Percentiles rank a stretch among this genome's conserved stretches.
phyloP scores from a whole-genome alignment of 2,113 vertebrate genomes.

The Caranx melampygus region DNA sequence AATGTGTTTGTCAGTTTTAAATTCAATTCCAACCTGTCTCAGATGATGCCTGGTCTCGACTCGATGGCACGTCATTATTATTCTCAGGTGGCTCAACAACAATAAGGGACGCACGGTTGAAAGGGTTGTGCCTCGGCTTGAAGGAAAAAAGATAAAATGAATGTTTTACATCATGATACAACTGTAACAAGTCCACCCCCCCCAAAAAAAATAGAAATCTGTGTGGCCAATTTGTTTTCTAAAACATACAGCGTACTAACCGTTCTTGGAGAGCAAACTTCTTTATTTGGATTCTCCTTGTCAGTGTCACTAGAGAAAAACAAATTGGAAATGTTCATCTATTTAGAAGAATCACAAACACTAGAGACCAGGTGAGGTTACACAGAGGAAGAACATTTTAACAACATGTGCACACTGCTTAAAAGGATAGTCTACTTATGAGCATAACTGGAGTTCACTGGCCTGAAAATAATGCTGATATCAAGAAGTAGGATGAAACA shows the following conservation, averaged over 20 bases:
- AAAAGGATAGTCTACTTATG: neutral
- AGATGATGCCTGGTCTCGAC: conserved; percentile 63
- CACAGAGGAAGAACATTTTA: neutral
- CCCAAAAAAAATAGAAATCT: neutral
- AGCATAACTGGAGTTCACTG: conserved; percentile 41
- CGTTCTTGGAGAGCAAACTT: conserved; percentile 67
- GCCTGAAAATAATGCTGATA: conserved; percentile 17
- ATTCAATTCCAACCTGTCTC: conserved; percentile 79
- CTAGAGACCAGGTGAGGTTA: neutral
- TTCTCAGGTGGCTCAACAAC: conserved; percentile 75
- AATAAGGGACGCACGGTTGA: conserved; percentile 82
- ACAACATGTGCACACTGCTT: neutral
- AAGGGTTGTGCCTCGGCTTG: conserved; percentile 92
- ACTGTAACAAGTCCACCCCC: neutral
- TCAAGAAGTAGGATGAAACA: conserved; percentile 11
- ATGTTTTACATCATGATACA: neutral
- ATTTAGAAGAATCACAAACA: neutral
- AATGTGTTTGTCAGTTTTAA: neutral
- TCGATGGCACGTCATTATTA: conserved; percentile 56
- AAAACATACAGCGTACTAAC: conserved; percentile 47
- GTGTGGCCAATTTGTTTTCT: neutral
- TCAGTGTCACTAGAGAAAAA: conserved; percentile 57
- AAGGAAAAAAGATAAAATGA: conserved; percentile 30
- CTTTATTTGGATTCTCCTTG: conserved; percentile 58
- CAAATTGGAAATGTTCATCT: neutral